A percentile compares a stretch with the other conserved stretches of the same genome.
phyloP scores from a whole-genome alignment of 2,113 vertebrate genomes.

The Nibea coibor region DNA sequence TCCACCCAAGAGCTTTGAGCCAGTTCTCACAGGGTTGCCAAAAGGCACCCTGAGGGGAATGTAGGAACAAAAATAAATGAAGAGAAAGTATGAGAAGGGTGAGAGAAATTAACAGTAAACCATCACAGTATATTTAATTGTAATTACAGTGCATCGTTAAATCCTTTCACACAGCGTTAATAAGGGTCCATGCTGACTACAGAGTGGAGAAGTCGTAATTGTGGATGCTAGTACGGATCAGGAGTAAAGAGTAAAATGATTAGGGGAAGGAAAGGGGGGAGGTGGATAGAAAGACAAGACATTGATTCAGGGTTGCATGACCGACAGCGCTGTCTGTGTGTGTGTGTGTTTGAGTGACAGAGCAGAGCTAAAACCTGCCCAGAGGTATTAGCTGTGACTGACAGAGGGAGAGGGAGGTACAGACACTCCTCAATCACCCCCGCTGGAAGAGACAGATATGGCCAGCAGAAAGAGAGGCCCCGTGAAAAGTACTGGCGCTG shows the following conservation, averaged over 20 bases:
- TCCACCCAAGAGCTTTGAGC: background rate
- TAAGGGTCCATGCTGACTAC: slow-evolving; percentile 7
- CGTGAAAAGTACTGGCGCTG: slow-evolving; percentile 48
- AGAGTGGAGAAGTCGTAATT: background rate
- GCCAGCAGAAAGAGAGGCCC: slow-evolving; percentile 37
- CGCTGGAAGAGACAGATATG: slow-evolving; percentile 58
- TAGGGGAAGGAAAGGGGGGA: background rate
- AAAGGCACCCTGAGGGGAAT: slow-evolving; percentile 2
- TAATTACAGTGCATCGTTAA: background rate
- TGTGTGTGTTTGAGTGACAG: slow-evolving; percentile 78
- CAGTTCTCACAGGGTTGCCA: slow-evolving; percentile 16
- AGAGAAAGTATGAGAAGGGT: background rate
- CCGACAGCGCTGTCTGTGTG: slow-evolving; percentile 51
- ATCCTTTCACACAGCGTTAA: slow-evolving; percentile 5
- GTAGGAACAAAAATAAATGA: background rate
- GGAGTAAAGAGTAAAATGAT: slow-evolving; percentile 40
- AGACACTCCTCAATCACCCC: slow-evolving; percentile 74
- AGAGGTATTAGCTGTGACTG: slow-evolving; percentile 78
- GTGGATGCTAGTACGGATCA: background rate
- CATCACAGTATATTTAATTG: background rate
- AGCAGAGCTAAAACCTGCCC: slow-evolving; percentile 72
- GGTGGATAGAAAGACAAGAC: slow-evolving; percentile 50
- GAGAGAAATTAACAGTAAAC: background rate
- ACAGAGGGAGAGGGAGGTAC: slow-evolving; percentile 70
- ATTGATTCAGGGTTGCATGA: slow-evolving; percentile 71